A percentile compares a stretch with the other conserved stretches of the same genome.
Conservation (phyloP, 2,888 invertebrate species). For the Leptura quadrifasciata region DNA sequence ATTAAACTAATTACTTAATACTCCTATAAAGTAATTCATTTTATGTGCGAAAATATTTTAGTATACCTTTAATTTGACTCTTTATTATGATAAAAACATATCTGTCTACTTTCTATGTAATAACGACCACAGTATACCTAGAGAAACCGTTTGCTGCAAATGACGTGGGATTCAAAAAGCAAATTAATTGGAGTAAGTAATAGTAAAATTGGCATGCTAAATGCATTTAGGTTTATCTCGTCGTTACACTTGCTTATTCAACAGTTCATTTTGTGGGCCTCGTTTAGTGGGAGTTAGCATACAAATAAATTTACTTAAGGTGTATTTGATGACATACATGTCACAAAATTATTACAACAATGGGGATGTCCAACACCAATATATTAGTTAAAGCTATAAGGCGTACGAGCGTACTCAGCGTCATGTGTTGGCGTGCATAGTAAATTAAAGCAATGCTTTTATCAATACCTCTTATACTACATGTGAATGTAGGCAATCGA, state of each 20-base stretch:
- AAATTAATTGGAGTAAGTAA: neutral
- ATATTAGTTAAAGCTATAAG: too few relatives aligned
- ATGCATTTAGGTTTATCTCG: neutral
- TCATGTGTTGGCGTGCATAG: too few relatives aligned
- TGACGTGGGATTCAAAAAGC: conserved; percentile 1
- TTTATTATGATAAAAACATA: conserved; percentile 13
- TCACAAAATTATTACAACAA: too few relatives aligned
- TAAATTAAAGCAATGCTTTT: too few relatives aligned
- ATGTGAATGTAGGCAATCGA: too few relatives aligned
- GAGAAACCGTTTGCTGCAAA: too few relatives aligned
- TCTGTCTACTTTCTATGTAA: neutral
- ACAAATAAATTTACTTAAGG: too few relatives aligned
- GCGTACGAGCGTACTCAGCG: too few relatives aligned
- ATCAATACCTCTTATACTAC: too few relatives aligned
- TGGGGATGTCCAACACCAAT: too few relatives aligned
- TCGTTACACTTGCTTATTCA: neutral
- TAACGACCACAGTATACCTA: neutral
- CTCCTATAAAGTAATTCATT: conserved; percentile 31
- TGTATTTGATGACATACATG: too few relatives aligned
- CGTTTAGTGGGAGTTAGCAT: neutral
- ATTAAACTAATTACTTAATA: conserved; percentile 47
- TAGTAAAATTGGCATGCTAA: neutral
- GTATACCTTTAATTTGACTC: conserved; percentile 7
- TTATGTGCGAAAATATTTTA: conserved; percentile 9
- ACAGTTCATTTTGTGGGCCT: neutral